phyloP scores from a whole-genome alignment of 2,888 invertebrate species.

The Oxycera nigricornis region DNA sequence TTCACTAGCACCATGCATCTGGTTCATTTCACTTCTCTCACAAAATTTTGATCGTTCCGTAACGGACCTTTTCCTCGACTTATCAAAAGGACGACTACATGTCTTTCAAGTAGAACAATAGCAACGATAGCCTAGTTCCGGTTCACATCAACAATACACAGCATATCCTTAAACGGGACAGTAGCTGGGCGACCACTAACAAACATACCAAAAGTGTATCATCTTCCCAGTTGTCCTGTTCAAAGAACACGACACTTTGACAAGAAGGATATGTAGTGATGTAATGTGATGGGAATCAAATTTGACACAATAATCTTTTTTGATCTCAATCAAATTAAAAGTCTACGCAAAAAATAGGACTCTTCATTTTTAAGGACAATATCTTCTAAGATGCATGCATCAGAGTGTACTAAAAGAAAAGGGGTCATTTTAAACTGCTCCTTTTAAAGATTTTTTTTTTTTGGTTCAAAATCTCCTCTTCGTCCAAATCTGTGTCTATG shows the following conservation, averaged over 20 bases:
- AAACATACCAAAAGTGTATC: slow-evolving; percentile 26
- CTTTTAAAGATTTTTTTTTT: slow-evolving; percentile 4
- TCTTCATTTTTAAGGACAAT: slow-evolving; percentile 10
- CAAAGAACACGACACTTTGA: slow-evolving; percentile 42
- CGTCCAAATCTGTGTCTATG: too few species aligned
- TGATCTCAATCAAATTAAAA: slow-evolving; percentile 35
- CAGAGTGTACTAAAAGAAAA: slow-evolving; percentile 11
- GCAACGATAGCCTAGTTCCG: slow-evolving; percentile 41
- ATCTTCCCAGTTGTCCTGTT: slow-evolving; percentile 29
- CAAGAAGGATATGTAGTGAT: slow-evolving; percentile 21
- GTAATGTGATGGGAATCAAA: slow-evolving; percentile 48
- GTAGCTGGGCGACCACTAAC: slow-evolving; percentile 12
- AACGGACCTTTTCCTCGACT: slow-evolving; percentile 46
- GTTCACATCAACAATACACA: slow-evolving; percentile 43
- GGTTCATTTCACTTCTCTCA: neutral
- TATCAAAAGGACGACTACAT: slow-evolving; percentile 36
- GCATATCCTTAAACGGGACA: slow-evolving; percentile 42
- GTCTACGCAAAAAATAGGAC: neutral
- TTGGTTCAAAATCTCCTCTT: too few species aligned
- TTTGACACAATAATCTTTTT: slow-evolving; percentile 47
- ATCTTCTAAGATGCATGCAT: neutral
- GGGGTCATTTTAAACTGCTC: slow-evolving; percentile 49
- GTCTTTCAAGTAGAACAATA: slow-evolving; percentile 19
- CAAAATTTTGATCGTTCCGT: slow-evolving; percentile 31
- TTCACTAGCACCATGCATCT: too few species aligned